These are phyloP conservation scores for Motacilla tschutschensis DNA, from an alignment of 2,113 vertebrate genomes.

Conservation along the genomic window DNA sequence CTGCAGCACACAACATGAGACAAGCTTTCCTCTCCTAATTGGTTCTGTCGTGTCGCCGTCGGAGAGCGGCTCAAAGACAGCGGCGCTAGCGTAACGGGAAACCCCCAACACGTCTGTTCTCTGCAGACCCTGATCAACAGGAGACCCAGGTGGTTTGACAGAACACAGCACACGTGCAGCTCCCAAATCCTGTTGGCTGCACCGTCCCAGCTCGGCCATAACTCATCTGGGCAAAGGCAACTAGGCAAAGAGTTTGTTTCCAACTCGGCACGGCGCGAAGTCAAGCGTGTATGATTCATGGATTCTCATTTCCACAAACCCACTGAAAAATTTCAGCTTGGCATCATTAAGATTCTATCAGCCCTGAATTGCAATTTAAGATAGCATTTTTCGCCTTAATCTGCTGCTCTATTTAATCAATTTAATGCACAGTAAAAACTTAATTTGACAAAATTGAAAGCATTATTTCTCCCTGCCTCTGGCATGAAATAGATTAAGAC, in stretches of 20 bases:
- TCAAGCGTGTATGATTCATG: not conserved
- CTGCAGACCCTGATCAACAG: not conserved
- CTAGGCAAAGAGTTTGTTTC: not conserved
- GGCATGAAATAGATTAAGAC: constrained; percentile 18
- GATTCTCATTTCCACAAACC: not conserved
- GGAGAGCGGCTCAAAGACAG: not conserved
- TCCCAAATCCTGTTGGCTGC: rapidly evolving
- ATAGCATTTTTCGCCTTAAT: constrained; percentile 18
- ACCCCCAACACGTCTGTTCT: not conserved
- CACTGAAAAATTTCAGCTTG: not conserved
- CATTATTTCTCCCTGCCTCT: constrained; percentile 12
- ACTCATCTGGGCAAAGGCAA: not conserved
- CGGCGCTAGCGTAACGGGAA: not conserved
- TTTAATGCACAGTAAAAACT: constrained; percentile 41
- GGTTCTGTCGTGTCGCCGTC: not conserved
- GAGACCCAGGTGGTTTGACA: not conserved
- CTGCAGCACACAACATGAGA: not conserved
- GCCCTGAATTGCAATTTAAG: constrained; percentile 15
- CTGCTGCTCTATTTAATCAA: constrained; percentile 42
- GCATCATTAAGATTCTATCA: constrained; percentile 51
- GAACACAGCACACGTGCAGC: not conserved
- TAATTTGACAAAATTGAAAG: constrained; percentile 36
- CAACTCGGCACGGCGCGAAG: rapidly evolving
- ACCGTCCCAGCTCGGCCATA: not conserved
- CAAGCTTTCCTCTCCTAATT: constrained; percentile 22